Conservation (phyloP, 2,797 vertebrate genomes). For the Rousettus madagascariensis region DNA sequence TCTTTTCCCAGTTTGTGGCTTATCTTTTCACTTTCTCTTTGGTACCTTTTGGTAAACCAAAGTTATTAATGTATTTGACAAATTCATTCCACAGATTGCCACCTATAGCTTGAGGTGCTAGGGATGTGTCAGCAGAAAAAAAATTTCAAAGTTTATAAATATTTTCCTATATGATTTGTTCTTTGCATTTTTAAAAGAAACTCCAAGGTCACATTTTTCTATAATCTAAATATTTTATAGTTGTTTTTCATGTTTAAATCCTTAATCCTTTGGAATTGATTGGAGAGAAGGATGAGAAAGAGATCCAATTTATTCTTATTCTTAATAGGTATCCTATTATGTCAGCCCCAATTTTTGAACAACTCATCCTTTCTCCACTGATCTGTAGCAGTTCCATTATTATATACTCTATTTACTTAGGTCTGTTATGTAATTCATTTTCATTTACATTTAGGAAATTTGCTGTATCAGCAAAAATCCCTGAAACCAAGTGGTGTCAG, state of each 20-base stretch:
- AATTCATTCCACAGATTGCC: background rate
- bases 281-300: background rate
- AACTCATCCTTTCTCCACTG: background rate
- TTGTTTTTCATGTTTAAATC: constrained; percentile 26
- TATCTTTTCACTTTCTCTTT: background rate
- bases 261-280: background rate
- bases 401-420: background rate
- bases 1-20: background rate
- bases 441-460: constrained; percentile 90
- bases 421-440: constrained; percentile 31
- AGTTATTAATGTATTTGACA: background rate
- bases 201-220: background rate
- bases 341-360: background rate
- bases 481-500: constrained; percentile 98
- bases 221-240: background rate
- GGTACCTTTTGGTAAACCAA: background rate
- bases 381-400: background rate
- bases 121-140: background rate
- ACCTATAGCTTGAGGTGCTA: background rate
- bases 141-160: background rate
- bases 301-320: background rate
- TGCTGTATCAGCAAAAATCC: constrained; percentile 97
- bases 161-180: constrained; percentile 23
- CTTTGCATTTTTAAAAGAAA: constrained; percentile 1
- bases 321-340: background rate